A percentile compares a stretch with the other conserved stretches of the same genome.
These are phyloP conservation scores for Cheilosia grossa DNA, from an alignment of 2,888 invertebrate species.

Conservation along the genomic window DNA sequence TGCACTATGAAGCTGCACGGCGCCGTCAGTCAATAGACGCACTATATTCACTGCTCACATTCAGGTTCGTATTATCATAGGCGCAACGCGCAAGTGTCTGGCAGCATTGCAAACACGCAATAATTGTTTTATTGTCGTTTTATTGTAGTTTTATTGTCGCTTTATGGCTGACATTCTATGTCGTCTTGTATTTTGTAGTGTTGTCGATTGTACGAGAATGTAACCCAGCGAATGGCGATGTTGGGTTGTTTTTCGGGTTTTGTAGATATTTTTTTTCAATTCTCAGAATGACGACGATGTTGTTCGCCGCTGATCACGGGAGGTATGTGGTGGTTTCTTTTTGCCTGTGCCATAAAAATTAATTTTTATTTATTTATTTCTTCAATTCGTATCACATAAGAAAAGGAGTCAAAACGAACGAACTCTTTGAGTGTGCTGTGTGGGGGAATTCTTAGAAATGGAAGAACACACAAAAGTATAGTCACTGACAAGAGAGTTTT, in stretches of 20 bases:
- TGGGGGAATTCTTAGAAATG: too few species aligned
- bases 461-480: too few species aligned
- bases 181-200: conserved; percentile 23
- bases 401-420: background rate
- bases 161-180: conserved; percentile 51
- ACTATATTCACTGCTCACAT: background rate
- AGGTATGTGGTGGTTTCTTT: conserved; percentile 5
- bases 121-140: conserved; percentile 64
- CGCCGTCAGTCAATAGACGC: conserved; percentile 35
- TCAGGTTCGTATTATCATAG: background rate
- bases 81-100: conserved; percentile 31
- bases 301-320: conserved; percentile 14
- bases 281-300: conserved; percentile 18
- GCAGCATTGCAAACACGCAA: conserved; percentile 32
- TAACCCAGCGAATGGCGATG: background rate
- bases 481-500: too few species aligned
- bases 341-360: conserved; percentile 30
- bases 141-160: conserved; percentile 61
- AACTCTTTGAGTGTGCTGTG: background rate
- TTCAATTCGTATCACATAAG: background rate
- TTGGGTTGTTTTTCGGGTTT: conserved; percentile 32
- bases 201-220: conserved; percentile 11
- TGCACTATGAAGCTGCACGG: conserved; percentile 51
- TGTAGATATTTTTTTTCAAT: conserved; percentile 10
- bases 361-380: conserved; percentile 13